These are phyloP conservation scores for Ceraclea dissimilis DNA, from an alignment of 2,888 invertebrate species.

Conservation along the genomic window DNA sequence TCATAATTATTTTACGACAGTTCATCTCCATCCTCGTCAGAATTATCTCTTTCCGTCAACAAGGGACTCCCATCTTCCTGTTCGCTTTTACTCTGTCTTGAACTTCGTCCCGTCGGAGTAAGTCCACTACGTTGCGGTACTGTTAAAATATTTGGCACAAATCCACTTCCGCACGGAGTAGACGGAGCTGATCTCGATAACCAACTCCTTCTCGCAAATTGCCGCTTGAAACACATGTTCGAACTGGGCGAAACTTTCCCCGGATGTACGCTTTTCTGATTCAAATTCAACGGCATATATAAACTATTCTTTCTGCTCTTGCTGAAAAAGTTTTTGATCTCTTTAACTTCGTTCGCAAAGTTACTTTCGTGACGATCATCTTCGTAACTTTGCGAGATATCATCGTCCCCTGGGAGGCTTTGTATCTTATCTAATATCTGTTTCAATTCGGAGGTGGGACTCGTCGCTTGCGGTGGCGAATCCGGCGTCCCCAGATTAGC, in stretches of 20 bases:
- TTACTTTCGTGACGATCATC: constrained; percentile 31
- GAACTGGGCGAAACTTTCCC: constrained; percentile 29
- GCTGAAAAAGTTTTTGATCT: constrained; percentile 40
- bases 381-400: constrained; percentile 19
- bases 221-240: constrained; percentile 22
- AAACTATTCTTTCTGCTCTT: constrained; percentile 57
- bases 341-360: constrained; percentile 31
- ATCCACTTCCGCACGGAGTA: constrained; percentile 60
- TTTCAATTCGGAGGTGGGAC: constrained; percentile 67
- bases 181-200: constrained; percentile 73
- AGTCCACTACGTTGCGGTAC: constrained; percentile 48
- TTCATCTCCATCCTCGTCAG: constrained; percentile 32
- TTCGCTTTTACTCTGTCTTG: constrained; percentile 38
- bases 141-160: constrained; percentile 57
- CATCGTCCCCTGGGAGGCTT: constrained; percentile 35
- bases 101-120: constrained; percentile 44
- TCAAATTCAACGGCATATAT: constrained; percentile 56
- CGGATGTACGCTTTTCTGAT: constrained; percentile 30
- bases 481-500: constrained; percentile 59
- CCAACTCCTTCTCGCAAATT: constrained; percentile 47
- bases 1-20: background rate
- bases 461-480: constrained; percentile 77
- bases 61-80: constrained; percentile 57
- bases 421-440: constrained; percentile 68
- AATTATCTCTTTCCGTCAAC: constrained; percentile 50